phyloP scores from a whole-genome alignment of 2,113 vertebrate species.

The Carassius carassius region DNA sequence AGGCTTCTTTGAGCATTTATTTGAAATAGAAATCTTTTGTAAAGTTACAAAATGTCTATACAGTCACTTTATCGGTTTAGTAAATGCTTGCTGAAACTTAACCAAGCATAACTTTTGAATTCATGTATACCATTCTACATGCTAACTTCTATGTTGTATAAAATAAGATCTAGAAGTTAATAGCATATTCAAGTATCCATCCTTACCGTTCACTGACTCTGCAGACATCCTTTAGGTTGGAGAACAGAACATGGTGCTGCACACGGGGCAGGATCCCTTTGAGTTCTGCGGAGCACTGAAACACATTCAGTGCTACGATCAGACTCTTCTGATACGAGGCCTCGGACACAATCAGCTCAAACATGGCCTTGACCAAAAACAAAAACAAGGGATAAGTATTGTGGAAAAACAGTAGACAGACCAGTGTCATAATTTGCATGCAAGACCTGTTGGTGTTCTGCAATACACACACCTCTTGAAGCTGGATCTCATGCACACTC shows the following conservation, averaged over 20 bases:
- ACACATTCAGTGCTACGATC: constrained; percentile 72
- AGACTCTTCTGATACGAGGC: constrained; percentile 80
- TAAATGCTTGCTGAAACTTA: too few species aligned
- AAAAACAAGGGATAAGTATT: background rate
- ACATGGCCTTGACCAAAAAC: constrained; percentile 68
- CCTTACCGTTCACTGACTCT: constrained; percentile 14
- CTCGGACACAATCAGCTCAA: constrained; percentile 80
- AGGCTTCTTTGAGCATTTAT: too few species aligned
- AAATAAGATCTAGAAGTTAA: too few species aligned
- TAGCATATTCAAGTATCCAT: background rate
- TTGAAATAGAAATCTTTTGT: too few species aligned
- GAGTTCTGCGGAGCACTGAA: constrained; percentile 65
- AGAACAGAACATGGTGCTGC: constrained; percentile 78
- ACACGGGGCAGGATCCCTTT: constrained; percentile 61
- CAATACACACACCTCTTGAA: constrained; percentile 75
- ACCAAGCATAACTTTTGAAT: too few species aligned
- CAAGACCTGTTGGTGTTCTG: background rate
- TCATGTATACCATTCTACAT: too few species aligned
- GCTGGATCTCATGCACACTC: constrained; percentile 61
- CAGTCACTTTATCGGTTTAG: too few species aligned
- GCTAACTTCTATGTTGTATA: too few species aligned
- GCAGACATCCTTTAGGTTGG: constrained; percentile 73
- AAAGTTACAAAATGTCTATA: too few species aligned
- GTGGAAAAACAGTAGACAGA: background rate
- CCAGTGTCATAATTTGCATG: background rate